Conservation (phyloP, 1,140 invertebrate species). For the Hypothenemus hampei region DNA sequence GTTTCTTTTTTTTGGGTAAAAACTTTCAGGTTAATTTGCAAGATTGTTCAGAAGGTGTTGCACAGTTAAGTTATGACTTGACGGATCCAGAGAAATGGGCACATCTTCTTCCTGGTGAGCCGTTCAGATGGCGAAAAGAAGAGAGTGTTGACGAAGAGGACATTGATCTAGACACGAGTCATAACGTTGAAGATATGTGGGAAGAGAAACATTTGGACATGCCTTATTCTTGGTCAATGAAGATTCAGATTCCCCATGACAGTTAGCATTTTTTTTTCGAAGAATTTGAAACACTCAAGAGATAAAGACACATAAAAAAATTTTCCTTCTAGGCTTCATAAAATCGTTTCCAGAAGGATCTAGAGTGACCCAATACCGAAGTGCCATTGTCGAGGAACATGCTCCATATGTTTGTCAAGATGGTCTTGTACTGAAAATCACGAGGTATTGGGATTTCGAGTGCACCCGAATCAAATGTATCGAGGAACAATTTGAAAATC, state of each 20-base stretch:
- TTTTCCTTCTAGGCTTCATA: conserved; percentile 56
- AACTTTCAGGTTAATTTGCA: conserved; percentile 59
- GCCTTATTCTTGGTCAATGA: conserved; percentile 71
- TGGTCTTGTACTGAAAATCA: conserved; percentile 64
- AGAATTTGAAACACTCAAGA: neutral
- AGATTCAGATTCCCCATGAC: conserved; percentile 60
- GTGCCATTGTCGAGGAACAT: conserved; percentile 69
- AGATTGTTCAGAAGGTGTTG: conserved; percentile 48
- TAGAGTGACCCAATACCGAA: conserved; percentile 70
- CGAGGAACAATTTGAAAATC: conserved; percentile 66
- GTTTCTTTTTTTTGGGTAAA: neutral
- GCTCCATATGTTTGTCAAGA: conserved; percentile 68
- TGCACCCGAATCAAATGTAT: conserved; percentile 52
- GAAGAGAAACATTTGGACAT: conserved; percentile 74
- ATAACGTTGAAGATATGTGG: no score
- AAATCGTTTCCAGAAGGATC: conserved; percentile 67
- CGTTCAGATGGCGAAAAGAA: conserved; percentile 47
- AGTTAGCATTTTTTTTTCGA: conserved; percentile 46
- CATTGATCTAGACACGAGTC: no score
- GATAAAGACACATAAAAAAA: neutral
- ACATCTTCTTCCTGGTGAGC: conserved; percentile 63
- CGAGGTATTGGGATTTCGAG: conserved; percentile 63
- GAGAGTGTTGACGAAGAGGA: conserved; percentile 51
- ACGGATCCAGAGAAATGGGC: conserved; percentile 59
- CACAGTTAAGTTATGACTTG: conserved; percentile 54